Conservation (phyloP, 2,797 vertebrate species). For the Numenius phaeopus region DNA sequence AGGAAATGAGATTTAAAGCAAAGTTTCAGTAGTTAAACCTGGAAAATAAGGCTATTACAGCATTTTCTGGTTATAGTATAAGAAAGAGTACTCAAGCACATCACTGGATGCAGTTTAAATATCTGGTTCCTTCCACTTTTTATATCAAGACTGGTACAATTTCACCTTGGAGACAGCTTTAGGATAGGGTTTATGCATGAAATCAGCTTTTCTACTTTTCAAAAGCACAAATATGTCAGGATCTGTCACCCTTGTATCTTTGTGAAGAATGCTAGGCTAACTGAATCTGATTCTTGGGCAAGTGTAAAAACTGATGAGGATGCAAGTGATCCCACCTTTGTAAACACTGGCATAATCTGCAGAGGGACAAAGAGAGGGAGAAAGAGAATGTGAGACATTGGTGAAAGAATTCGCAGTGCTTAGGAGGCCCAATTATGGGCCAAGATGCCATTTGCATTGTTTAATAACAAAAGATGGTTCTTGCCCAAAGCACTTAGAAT, state of each 20-base stretch:
- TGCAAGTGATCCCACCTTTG: slow-evolving; percentile 55
- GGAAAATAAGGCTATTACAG: neutral
- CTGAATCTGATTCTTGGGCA: slow-evolving; percentile 44
- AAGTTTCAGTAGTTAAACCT: neutral
- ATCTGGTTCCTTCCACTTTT: neutral
- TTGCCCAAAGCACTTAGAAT: slow-evolving; percentile 38
- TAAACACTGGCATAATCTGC: slow-evolving; percentile 65
- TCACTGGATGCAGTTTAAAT: neutral
- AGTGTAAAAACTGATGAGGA: slow-evolving; percentile 55
- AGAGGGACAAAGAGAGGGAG: slow-evolving; percentile 42
- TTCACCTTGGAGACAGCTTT: slow-evolving; percentile 50
- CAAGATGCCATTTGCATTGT: slow-evolving; percentile 63
- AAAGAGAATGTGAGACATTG: slow-evolving; percentile 63
- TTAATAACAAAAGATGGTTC: slow-evolving; percentile 64
- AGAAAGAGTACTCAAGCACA: neutral
- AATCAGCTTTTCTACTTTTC: slow-evolving; percentile 57
- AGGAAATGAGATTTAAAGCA: neutral
- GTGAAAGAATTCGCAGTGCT: slow-evolving; percentile 62
- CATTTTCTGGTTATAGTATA: neutral
- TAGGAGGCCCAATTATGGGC: slow-evolving; percentile 64
- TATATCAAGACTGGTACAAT: neutral
- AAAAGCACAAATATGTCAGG: slow-evolving; percentile 41
- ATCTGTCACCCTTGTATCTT: slow-evolving; percentile 54
- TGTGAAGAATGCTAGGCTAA: slow-evolving; percentile 53
- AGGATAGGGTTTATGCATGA: slow-evolving; percentile 17